These are phyloP conservation scores for Agrilus planipennis DNA, from an alignment of 1,140 invertebrate genomes.

Conservation along the genomic window DNA sequence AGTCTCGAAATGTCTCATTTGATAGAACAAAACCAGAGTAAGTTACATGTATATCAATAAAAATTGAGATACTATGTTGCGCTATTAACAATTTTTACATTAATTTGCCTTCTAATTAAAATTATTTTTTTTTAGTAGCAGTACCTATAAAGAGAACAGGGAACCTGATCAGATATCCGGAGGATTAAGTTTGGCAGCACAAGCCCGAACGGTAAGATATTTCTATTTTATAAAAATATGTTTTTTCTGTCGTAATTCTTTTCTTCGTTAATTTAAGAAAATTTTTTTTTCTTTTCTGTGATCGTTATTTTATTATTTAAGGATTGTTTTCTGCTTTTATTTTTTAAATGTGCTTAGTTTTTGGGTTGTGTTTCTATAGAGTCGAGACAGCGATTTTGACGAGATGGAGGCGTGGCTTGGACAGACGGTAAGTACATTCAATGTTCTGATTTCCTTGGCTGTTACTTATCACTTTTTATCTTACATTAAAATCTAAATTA, in stretches of 20 bases:
- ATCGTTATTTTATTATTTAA: constrained; percentile 13
- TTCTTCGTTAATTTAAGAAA: background rate
- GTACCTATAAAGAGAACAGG: constrained; percentile 60
- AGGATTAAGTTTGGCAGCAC: constrained; percentile 35
- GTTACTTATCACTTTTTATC: no score
- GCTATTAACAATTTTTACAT: no score
- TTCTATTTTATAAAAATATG: background rate
- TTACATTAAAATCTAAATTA: no score
- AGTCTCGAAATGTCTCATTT: constrained; percentile 66
- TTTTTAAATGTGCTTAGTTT: constrained; percentile 17
- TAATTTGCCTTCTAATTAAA: no score
- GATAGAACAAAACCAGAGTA: constrained; percentile 58
- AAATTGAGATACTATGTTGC: no score
- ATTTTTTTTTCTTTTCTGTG: background rate
- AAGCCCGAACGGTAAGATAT: constrained; percentile 17
- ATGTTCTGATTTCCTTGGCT: constrained; percentile 11
- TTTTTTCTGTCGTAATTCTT: background rate
- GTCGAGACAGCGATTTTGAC: constrained; percentile 77
- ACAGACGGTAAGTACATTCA: constrained; percentile 33
- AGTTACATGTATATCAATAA: constrained; percentile 4
- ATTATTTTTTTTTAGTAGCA: constrained; percentile 49
- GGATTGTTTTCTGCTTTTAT: constrained; percentile 22
- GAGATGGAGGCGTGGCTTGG: constrained; percentile 89
- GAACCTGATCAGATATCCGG: constrained; percentile 48
- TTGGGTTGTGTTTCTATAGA: constrained; percentile 40